Evolutionary conservation across 2,113 vertebrate species (phyloP), one percentile per base, ranked within the genome.

Genomic region (Corythoichthys haematopterus): DNA sequence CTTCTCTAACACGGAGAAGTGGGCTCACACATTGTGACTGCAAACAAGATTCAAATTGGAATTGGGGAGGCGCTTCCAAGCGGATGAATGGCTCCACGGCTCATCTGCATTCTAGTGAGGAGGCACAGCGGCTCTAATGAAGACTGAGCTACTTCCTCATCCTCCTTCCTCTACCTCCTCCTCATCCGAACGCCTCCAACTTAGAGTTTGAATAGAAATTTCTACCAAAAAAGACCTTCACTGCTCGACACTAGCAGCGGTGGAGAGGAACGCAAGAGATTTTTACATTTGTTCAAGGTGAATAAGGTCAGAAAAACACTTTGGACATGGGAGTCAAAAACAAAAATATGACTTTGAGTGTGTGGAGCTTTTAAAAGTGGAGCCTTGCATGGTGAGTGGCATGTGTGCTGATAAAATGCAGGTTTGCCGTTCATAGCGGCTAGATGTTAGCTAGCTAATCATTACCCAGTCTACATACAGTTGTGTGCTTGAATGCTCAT

Each of bases 11-110:
- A 88, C 78, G 70, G 84, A 86, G 86, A 86, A 88, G 82, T 82
- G 72, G 80, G 72, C 84, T 82, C 75, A 78, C 83, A 90, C 90
- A 89, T 88, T 89, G 87, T 82, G 84, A 90, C 87, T 80, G 81
- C 86, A 90, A 89, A 91, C 87, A 90, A 85, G 86, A 89, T 85
- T 90, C 75, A 88, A 89, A 90, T 87, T 89, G 84, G 81, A 91
- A 88, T 87, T 87, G 85, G 83, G 85, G 82, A 88, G 80, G 81
- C 85, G 88, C 87, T 89, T 88, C 79, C 71, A 10, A 82, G 71
- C 78, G 88, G 87, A 88, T 85, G 84, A 88, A 88, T 86, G 79
- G 80, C 75, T 88, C 83, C 76, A 84, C 75, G 87, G 81, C 90
- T 90, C 82, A 91, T 91, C 86, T 88, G 85, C 86, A 89, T 91